Conservation (phyloP, 1,140 invertebrate species). For the Heliconius himera region DNA sequence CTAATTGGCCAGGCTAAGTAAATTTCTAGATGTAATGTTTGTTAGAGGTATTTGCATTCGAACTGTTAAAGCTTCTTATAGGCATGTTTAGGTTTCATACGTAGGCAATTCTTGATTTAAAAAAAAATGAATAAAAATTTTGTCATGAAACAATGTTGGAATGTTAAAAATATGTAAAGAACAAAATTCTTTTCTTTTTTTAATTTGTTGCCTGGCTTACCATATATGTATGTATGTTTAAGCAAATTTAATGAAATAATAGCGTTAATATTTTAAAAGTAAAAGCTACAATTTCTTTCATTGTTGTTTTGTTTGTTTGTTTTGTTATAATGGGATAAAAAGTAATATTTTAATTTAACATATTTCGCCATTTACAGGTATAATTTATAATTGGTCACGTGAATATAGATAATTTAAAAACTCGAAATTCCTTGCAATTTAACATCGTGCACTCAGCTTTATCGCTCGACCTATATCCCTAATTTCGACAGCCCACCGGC, state of each 20-base stretch:
- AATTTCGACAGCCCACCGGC: constrained; percentile 51
- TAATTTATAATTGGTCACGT: background rate
- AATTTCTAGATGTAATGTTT: constrained; percentile 4
- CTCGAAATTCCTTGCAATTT: background rate
- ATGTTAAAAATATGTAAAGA: background rate
- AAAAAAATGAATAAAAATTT: background rate
- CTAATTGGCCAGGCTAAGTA: constrained; percentile 18
- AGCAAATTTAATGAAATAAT: too few relatives aligned
- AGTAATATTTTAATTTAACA: background rate
- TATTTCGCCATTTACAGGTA: background rate
- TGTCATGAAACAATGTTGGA: background rate
- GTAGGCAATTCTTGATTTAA: too few relatives aligned
- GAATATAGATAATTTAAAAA: background rate
- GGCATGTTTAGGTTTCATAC: background rate
- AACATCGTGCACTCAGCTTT: constrained; percentile 8
- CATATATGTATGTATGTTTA: background rate
- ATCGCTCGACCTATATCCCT: constrained; percentile 55
- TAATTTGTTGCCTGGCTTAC: background rate
- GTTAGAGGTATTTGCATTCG: background rate
- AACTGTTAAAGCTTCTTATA: background rate
- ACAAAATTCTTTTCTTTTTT: background rate
- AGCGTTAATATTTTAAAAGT: background rate
- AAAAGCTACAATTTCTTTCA: too few relatives aligned
- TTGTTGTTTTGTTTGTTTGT: too few relatives aligned
- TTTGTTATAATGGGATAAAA: background rate